These are phyloP conservation scores for Strongylocentrotus purpuratus DNA, from an alignment of 35 echinoderm and acorn worm species.

Conservation along the genomic window DNA sequence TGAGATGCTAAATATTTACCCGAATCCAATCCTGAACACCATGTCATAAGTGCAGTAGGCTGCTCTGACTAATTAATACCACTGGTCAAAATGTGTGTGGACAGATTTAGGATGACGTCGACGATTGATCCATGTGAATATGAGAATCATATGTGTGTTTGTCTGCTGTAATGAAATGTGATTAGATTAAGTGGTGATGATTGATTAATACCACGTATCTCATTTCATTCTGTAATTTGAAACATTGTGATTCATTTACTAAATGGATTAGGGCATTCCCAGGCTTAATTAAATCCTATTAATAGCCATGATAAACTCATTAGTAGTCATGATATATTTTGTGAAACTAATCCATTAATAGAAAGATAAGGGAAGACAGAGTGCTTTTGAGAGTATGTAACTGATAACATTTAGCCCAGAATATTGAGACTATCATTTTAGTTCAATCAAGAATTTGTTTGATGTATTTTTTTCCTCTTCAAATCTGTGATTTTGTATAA, in stretches of 20 bases:
- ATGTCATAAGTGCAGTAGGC: too few relatives aligned
- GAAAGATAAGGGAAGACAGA: neutral
- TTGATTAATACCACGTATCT: neutral
- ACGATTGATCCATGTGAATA: neutral
- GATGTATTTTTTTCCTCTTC: too few relatives aligned
- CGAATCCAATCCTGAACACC: too few relatives aligned
- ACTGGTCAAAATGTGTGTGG: neutral
- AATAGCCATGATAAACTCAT: neutral
- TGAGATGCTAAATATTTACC: too few relatives aligned
- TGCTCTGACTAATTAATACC: too few relatives aligned
- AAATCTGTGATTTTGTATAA: neutral
- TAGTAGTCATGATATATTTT: neutral
- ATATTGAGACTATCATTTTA: too few relatives aligned
- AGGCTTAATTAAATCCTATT: neutral
- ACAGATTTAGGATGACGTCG: neutral
- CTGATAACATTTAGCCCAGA: too few relatives aligned
- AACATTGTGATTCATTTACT: constrained; percentile 8
- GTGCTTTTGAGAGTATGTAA: neutral
- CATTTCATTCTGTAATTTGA: neutral
- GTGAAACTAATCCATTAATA: neutral
- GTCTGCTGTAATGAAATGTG: neutral
- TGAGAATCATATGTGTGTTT: constrained; percentile 5
- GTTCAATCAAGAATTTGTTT: too few relatives aligned
- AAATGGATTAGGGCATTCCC: neutral
- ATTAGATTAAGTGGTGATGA: neutral